A percentile compares a stretch with the other conserved stretches of the same genome.
Conservation (phyloP, 1,140 invertebrate genomes). For the Penaeus japonicus region DNA sequence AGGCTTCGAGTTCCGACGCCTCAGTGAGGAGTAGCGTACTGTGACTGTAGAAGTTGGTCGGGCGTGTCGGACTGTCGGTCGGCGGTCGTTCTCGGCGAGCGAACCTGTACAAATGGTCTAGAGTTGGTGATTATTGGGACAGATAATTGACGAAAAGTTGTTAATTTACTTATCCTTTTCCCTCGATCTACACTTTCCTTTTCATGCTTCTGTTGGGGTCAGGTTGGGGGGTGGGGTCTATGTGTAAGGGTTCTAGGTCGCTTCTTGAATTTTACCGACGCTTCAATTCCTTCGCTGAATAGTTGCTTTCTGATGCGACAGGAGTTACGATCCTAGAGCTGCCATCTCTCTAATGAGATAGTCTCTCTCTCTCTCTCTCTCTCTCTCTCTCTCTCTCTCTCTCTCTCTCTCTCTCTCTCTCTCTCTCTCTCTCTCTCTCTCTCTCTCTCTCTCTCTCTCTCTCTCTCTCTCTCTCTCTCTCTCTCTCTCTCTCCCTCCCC, state of each 20-base stretch:
- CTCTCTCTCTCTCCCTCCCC: not conserved
- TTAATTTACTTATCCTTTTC: not conserved
- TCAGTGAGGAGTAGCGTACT: too few relatives aligned
- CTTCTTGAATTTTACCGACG: too few relatives aligned
- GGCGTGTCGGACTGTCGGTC: too few relatives aligned
- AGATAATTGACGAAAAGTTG: not conserved
- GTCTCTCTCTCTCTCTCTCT: not conserved
- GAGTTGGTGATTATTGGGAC: too few relatives aligned
- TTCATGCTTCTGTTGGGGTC: not conserved
- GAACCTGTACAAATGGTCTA: too few relatives aligned
- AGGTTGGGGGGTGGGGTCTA: too few relatives aligned
- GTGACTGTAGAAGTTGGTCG: too few relatives aligned
- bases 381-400: not conserved
- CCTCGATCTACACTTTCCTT: not conserved
- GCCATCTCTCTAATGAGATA: not conserved
- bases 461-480: not conserved
- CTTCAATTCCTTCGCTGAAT: too few relatives aligned
- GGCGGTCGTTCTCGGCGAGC: too few relatives aligned
- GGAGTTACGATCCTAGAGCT: not conserved
- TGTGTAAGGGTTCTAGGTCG: too few relatives aligned
- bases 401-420: not conserved
- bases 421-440: not conserved
- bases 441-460: not conserved
- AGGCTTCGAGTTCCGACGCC: too few relatives aligned
- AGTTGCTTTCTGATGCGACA: not conserved